Evolutionary conservation across 2,888 invertebrate species (phyloP).

Genomic region (Antheraea assamensis): DNA sequence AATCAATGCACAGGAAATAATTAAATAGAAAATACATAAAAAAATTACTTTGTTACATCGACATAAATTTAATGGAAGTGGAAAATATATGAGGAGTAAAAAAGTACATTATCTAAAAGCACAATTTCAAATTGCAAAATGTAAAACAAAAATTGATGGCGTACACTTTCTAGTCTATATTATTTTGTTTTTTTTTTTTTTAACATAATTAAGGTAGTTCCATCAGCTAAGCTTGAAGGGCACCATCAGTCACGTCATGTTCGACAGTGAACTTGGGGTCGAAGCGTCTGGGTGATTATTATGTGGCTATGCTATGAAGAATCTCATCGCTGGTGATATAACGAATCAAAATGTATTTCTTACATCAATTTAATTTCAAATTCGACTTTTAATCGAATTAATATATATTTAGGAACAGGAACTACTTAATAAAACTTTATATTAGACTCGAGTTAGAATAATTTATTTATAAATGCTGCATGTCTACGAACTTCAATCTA

Average conservation of each 20-base stretch:
- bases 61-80: neutral
- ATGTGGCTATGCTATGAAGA: neutral
- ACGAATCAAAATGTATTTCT: neutral
- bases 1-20: neutral
- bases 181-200: conserved; percentile 17
- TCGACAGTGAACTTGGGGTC: conserved; percentile 19
- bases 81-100: neutral
- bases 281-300: conserved; percentile 10
- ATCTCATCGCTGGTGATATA: conserved; percentile 12
- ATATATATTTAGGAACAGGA: too few species aligned
- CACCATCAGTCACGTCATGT: conserved; percentile 20
- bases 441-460: too few species aligned
- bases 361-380: neutral
- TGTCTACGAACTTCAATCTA: too few species aligned
- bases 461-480: too few species aligned
- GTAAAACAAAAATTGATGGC: neutral
- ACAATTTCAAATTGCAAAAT: neutral
- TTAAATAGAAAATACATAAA: neutral
- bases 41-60: neutral
- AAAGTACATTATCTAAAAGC: neutral
- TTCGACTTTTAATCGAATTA: too few species aligned
- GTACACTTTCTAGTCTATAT: neutral
- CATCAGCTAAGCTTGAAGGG: conserved; percentile 7
- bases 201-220: conserved; percentile 13
- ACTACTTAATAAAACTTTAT: too few species aligned